Evolutionary conservation across 2,797 vertebrate species (phyloP), one percentile per base, ranked within the genome.

Genomic region (Rhadinocentrus ornatus): DNA sequence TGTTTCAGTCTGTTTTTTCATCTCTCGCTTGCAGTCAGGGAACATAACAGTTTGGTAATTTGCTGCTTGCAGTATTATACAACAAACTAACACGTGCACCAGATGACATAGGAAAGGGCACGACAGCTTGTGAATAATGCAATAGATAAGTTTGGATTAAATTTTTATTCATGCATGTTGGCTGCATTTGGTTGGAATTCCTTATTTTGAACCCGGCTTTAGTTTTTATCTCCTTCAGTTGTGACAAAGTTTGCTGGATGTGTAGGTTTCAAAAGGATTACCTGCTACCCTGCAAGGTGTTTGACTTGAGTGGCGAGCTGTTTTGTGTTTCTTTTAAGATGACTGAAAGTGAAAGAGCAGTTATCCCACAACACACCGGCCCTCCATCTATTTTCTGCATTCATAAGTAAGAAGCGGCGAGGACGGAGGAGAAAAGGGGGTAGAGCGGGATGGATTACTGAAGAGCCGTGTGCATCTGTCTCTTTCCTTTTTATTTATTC

Each of bases 401-500:
- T 78, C 53, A 65, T 60, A 46, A 77, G 34, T 69, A 64, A 62
- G 56, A 62, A 65, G 75, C 37, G 35, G 44, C 15, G 75, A 69
- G 64, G 77, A 66, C 3, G 6, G 53, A 39, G 62, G 62, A 73
- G 81, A 59, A 60, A 59, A 58, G 69, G 77, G 84, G 78, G 67
- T 59, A 52, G 86, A 83, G 83, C 22, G 66, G 79, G 91, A 69
- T 81, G 85, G 89, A 91, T 92, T 91, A 92, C 88, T 83, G 88
- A 91, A 83, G 91, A 92, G 89, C 87, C 63, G 64, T 71, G 71
- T 92, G 91, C 93, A 91, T 91, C 91, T 93, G 88, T 93, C 91
- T 93, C 90, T 71, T 91, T 90, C 84, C 89, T 88, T 86, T 90
- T 90, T 93, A 93, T 93, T 92, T 91, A 89, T 93, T 91, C 89